Evolutionary conservation across 1,140 invertebrate genomes (phyloP), one percentile per base, ranked within the genome.

Genomic region (Drosophila grimshawi): DNA sequence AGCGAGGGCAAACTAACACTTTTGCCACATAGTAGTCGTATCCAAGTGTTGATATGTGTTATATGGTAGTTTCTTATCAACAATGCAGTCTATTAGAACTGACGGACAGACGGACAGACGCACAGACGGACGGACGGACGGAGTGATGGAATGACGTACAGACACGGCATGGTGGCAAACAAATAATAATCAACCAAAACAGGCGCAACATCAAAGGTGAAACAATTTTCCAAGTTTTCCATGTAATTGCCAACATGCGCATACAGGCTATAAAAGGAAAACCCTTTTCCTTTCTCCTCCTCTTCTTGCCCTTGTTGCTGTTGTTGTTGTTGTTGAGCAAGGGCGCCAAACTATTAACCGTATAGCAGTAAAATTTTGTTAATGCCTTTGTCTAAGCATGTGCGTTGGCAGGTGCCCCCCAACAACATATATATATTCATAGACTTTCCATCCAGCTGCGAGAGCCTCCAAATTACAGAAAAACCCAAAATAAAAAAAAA

Each of bases 331-430:
- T 19, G 19, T 19, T 19, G 0, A 19, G 19, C 48, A 56, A 52
- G 75, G 85, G 85, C 86, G 85, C 85, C 85, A 88, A 88, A 88
- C 80, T 80, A 88, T 88, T 88, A 88, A 88, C 70, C 64, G 61
- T 85, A 85, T 68, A 81, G 86, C 78, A 89, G 86, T 90, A 90
- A 89, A 90, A 83, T 81, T 89, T 89, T 89, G 85, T 89, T 89
- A 89, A 89, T 89, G 76, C 71, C 68, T 81, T 83, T 88, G 85
- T 88, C 80, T 89, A 85, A 89, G 73, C 85, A 73, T 80, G 67
- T 89, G 83, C 77, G 85, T 83, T 68, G 66, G 85, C 85, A 88
- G 85, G 85, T 88, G 81, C 37, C 67, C 49, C 10, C 39, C 35
- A 33, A 33, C 3, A 7, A 19, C 19, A 19, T 1, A 19, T 19